A percentile compares a stretch with the other conserved stretches of the same genome.
Evolutionary conservation across 1,140 invertebrate genomes (phyloP).

Genomic region (Hestina assimilis): DNA sequence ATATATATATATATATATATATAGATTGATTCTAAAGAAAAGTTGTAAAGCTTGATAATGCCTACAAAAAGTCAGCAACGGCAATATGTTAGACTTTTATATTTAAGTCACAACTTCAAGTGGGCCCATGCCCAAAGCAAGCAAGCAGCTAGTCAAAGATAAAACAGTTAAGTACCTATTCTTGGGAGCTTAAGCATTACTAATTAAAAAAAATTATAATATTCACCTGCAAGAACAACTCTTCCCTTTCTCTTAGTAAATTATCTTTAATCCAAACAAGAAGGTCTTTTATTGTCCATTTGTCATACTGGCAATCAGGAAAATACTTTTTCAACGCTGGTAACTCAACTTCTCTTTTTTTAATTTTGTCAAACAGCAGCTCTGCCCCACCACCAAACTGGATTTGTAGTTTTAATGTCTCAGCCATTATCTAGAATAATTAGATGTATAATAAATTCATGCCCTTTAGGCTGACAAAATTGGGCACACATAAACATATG

Average conservation of each 20-base stretch:
- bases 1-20: no score
- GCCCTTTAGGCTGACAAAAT: background rate
- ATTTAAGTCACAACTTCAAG: background rate
- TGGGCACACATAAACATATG: background rate
- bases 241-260: constrained; percentile 89
- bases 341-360: constrained; percentile 84
- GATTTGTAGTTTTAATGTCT: constrained; percentile 48
- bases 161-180: background rate
- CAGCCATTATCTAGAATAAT: constrained; percentile 41
- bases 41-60: no score
- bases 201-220: background rate
- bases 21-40: no score
- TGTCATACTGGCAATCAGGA: constrained; percentile 37
- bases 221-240: constrained; percentile 91
- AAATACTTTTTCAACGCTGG: constrained; percentile 67
- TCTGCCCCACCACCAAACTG: constrained; percentile 91
- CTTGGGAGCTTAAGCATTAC: background rate
- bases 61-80: no score
- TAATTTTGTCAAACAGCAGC: constrained; percentile 90
- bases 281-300: constrained; percentile 87
- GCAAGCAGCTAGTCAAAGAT: background rate
- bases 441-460: no score
- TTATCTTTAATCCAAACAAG: constrained; percentile 92
- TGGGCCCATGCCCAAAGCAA: background rate
- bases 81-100: background rate